These are phyloP conservation scores for Melanotaenia nigrans DNA, from an alignment of 2,797 vertebrate genomes.

Conservation along the genomic window DNA sequence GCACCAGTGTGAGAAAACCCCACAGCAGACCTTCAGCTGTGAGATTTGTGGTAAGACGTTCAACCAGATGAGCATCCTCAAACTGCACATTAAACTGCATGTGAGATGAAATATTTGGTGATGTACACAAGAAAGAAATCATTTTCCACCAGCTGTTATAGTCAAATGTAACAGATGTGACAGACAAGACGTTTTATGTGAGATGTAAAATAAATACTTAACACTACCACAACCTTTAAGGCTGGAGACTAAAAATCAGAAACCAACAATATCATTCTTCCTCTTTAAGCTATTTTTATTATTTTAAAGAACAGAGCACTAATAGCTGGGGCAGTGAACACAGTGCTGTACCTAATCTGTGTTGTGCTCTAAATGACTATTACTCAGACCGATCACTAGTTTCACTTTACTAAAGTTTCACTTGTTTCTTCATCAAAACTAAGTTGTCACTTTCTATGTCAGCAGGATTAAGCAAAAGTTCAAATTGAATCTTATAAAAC, in stretches of 20 bases:
- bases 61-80: constrained; percentile 59
- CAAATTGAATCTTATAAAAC: constrained; percentile 1
- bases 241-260: background rate
- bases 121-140: background rate
- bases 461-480: background rate
- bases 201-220: background rate
- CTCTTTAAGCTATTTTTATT: background rate
- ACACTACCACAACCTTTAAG: constrained; percentile 7
- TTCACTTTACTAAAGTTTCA: background rate
- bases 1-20: constrained; percentile 61
- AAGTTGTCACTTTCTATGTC: background rate
- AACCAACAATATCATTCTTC: constrained; percentile 1
- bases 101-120: background rate
- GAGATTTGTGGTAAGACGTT: constrained; percentile 58
- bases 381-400: background rate
- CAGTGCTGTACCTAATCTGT: background rate
- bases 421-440: background rate
- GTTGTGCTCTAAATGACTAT: background rate
- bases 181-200: background rate
- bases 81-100: constrained; percentile 63
- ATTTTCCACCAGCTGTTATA: background rate
- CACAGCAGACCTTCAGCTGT: constrained; percentile 48
- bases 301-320: background rate
- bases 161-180: background rate
- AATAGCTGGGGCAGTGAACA: background rate